Percentiles rank a stretch among this genome's conserved stretches.
These are phyloP conservation scores for Salarias fasciatus DNA, from an alignment of 2,797 vertebrate species.

Conservation along the genomic window DNA sequence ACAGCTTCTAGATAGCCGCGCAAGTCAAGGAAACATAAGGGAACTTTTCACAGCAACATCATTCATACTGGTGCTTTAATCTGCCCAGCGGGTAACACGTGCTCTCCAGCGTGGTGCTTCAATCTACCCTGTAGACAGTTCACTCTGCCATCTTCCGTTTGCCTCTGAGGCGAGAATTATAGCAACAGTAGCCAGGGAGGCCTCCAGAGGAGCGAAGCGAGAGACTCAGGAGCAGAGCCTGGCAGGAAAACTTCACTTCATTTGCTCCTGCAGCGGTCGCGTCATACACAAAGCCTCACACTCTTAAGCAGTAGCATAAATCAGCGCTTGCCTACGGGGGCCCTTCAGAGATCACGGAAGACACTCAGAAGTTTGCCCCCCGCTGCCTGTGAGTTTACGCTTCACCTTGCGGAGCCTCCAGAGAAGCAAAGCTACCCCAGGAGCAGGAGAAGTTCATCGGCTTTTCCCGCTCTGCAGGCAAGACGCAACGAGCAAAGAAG, in stretches of 20 bases:
- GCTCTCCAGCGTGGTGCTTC: constrained; percentile 32
- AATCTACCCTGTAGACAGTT: constrained; percentile 9
- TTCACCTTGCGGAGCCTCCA: constrained; percentile 1
- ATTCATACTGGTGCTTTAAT: constrained; percentile 34
- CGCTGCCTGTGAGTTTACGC: constrained; percentile 11
- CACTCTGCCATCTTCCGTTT: constrained; percentile 47
- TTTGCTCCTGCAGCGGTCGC: constrained; percentile 11
- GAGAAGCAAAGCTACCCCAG: constrained; percentile 11
- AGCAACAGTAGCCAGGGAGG: constrained; percentile 45
- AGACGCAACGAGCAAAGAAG: constrained; percentile 12
- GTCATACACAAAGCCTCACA: constrained; percentile 6
- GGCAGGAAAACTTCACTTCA: constrained; percentile 17
- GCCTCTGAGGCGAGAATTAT: constrained; percentile 46
- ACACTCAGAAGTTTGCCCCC: constrained; percentile 13
- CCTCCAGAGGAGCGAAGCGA: constrained; percentile 28
- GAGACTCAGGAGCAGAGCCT: constrained; percentile 31
- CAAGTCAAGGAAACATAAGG: constrained; percentile 28
- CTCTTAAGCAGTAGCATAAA: constrained; percentile 20
- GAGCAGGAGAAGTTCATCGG: constrained; percentile 6
- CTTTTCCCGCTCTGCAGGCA: constrained; percentile 3
- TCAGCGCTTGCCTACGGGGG: constrained; percentile 8
- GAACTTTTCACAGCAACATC: constrained; percentile 9
- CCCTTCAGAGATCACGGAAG: constrained; percentile 16
- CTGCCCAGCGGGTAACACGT: constrained; percentile 9
- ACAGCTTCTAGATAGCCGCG: constrained; percentile 13